A percentile compares a stretch with the other conserved stretches of the same genome.
These are phyloP conservation scores for Lerista edwardsae DNA, from an alignment of 2,797 vertebrate species.

Conservation along the genomic window DNA sequence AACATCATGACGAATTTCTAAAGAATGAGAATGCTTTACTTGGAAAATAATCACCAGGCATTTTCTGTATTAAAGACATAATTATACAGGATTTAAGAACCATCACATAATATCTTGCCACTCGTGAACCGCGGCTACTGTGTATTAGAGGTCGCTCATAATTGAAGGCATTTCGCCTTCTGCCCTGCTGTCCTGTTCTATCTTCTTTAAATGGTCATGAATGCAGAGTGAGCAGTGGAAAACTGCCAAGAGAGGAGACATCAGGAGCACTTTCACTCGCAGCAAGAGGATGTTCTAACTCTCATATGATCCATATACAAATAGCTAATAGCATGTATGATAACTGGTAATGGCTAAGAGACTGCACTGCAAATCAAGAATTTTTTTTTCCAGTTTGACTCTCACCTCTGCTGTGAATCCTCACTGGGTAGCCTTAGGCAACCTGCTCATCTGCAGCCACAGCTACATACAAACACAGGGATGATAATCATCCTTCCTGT, in stretches of 20 bases:
- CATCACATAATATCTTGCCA: conserved; percentile 46
- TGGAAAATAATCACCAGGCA: conserved; percentile 58
- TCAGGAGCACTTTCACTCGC: background rate
- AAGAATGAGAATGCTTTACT: conserved; percentile 54
- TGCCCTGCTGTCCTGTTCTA: conserved; percentile 34
- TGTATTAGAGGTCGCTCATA: conserved; percentile 37
- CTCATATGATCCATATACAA: background rate
- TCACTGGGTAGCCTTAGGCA: too few species aligned
- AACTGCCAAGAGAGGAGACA: conserved; percentile 12
- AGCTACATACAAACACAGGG: too few species aligned
- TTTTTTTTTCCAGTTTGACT: too few species aligned
- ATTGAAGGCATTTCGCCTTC: conserved; percentile 21
- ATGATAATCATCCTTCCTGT: too few species aligned
- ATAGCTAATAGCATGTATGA: background rate
- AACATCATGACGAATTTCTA: conserved; percentile 54
- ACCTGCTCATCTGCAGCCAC: too few species aligned
- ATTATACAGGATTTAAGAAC: conserved; percentile 55
- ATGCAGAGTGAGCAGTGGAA: background rate
- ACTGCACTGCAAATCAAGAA: too few species aligned
- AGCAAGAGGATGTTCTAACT: background rate
- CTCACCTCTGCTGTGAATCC: too few species aligned
- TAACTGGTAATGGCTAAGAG: too few species aligned
- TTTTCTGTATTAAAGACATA: conserved; percentile 60
- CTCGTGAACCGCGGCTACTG: conserved; percentile 49
- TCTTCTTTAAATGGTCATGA: conserved; percentile 19